Conservation (phyloP, 2,888 invertebrate species). For the Nomada hirtipes region DNA sequence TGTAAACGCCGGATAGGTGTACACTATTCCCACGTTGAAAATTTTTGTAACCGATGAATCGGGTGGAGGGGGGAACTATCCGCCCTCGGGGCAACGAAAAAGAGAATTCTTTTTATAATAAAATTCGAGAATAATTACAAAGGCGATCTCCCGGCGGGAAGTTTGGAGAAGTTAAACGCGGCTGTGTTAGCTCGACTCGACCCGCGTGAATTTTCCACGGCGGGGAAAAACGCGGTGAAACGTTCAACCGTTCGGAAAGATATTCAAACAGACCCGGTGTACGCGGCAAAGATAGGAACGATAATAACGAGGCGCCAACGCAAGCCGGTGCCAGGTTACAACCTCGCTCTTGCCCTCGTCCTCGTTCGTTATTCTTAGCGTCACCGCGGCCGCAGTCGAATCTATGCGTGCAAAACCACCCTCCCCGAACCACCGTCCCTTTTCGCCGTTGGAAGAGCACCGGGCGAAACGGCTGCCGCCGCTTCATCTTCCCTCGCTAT, state of each 20-base stretch:
- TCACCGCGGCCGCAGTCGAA: constrained; percentile 55
- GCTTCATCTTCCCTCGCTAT: constrained; percentile 19
- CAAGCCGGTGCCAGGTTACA: constrained; percentile 48
- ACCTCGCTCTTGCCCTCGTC: constrained; percentile 66
- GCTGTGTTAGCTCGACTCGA: no score
- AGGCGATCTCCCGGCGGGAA: not conserved
- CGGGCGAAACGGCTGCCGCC: constrained; percentile 10
- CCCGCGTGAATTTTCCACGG: no score
- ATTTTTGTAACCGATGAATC: not conserved
- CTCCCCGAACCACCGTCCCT: not conserved
- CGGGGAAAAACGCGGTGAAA: not conserved
- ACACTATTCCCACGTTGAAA: not conserved
- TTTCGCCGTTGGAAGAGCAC: not conserved
- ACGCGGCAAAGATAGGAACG: constrained; percentile 11
- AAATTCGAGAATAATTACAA: not conserved
- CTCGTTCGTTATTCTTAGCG: constrained; percentile 71
- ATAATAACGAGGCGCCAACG: constrained; percentile 56
- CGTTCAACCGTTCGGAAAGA: not conserved
- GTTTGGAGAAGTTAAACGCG: not conserved
- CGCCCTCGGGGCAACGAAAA: not conserved
- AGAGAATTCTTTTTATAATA: not conserved
- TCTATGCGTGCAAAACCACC: constrained; percentile 54
- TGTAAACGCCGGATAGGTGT: not conserved
- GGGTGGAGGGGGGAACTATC: not conserved
- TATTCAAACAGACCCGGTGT: no score